Base-by-base conservation (phyloP, 2,888 invertebrate genomes). In the Periphyllus acericola region DNA sequence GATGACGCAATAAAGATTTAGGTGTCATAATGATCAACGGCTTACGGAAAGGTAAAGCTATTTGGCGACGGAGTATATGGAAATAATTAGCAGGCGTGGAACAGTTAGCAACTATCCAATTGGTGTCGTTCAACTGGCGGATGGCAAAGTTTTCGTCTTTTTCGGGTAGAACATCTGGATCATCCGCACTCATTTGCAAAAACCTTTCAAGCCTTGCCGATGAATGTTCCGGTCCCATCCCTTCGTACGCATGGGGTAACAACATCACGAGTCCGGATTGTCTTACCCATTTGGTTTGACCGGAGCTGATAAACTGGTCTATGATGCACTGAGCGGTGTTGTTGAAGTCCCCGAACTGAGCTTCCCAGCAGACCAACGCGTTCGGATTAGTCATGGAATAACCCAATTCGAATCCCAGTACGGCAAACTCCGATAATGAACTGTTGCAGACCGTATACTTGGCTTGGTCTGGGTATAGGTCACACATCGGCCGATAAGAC, bases 361-460 rank as follows among this genome's bases (percentile, higher is more conserved):
- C 99, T 93, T 99, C 99, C 99, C 99, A 99, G 89, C 96, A 94
- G 0, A 99, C 98, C 90, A 99, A 93, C 0, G 99, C 97, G 92
- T 99, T 98, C 21, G 99, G 99, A 93, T 99, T 98, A 85, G 98
- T 98, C 94, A 99, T 97, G 0, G 98, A 98, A 92, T 97, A 99
- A 78, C 99, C 99, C 88, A 99, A 94, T 92, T 99, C 99, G 92
- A 99, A 99, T 94, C 94, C 94, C 85, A 95, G 92, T 19, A 95
- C 95, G 91, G 96, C 98, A 91, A 96, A 99, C 93, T 99, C 99
- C 6, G 99, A 99, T 75, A 99, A 94, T 11, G 99, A 99, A 91
- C 98, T 99, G 94, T 99, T 99, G 92, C 98, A 99, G n/a, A 99
- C 99, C 25, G 97, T 97, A 94, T 99, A 99, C 0, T 97, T 97